Conservation (phyloP, 1,140 invertebrate genomes). For the Rhagoletis zephyria region DNA sequence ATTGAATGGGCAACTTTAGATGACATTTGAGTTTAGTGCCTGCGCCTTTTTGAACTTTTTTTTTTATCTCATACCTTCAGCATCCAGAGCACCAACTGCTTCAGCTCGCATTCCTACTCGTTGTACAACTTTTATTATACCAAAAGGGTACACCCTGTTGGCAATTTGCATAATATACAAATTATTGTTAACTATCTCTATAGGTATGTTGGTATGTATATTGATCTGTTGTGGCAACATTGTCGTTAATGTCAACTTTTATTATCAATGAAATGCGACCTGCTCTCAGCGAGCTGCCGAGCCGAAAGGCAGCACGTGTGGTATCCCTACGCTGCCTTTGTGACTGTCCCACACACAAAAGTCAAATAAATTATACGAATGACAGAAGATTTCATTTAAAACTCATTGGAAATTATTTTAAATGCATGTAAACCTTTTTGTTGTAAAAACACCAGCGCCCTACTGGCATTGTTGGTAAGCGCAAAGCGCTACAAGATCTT, state of each 20-base stretch:
- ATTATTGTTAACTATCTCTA: background rate
- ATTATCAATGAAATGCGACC: slow-evolving; percentile 47
- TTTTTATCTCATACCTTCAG: slow-evolving; percentile 12
- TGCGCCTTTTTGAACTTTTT: slow-evolving; percentile 28
- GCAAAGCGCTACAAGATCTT: background rate
- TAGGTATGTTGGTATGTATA: background rate
- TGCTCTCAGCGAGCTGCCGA: background rate
- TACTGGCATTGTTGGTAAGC: too few relatives aligned
- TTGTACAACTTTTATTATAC: background rate
- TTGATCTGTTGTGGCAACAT: slow-evolving; percentile 48
- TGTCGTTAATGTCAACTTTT: slow-evolving; percentile 50
- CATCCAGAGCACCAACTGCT: background rate
- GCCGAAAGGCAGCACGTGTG: background rate
- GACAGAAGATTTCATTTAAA: slow-evolving; percentile 40
- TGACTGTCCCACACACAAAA: background rate
- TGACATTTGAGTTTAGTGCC: slow-evolving; percentile 6
- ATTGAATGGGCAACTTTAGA: slow-evolving; percentile 47
- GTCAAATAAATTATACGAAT: slow-evolving; percentile 38
- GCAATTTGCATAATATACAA: slow-evolving; percentile 49
- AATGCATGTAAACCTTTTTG: slow-evolving; percentile 10
- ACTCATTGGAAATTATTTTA: slow-evolving; percentile 7
- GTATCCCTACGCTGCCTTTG: background rate
- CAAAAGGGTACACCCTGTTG: background rate
- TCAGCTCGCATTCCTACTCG: background rate
- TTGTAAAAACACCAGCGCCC: background rate